phyloP scores from a whole-genome alignment of 2,888 invertebrate genomes.

The Anarsia innoxiella region DNA sequence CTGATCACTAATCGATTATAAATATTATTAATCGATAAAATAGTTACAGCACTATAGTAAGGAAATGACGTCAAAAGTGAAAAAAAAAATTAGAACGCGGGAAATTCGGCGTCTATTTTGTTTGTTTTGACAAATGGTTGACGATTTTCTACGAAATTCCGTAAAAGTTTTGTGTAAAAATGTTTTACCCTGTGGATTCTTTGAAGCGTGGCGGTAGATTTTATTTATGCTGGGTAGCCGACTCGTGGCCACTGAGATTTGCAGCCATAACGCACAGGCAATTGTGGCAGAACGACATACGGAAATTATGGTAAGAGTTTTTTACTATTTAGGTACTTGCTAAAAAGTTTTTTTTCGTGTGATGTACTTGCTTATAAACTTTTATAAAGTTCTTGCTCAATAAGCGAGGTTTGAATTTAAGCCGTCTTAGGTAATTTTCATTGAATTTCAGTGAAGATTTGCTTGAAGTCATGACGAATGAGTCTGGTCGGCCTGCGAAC shows the following conservation, averaged over 20 bases:
- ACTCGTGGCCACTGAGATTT: constrained; percentile 62
- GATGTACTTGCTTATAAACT: too few species aligned
- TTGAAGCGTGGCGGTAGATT: constrained; percentile 58
- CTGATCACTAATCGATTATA: not conserved
- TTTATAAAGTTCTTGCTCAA: too few species aligned
- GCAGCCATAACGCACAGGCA: constrained; percentile 50
- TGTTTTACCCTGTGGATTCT: constrained; percentile 61
- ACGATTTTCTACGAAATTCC: not conserved
- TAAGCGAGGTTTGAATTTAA: too few species aligned
- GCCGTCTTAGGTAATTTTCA: too few species aligned
- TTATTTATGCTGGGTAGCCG: constrained; percentile 64
- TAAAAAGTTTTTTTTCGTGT: too few species aligned
- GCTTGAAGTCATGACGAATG: constrained; percentile 47
- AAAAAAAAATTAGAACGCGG: constrained; percentile 17
- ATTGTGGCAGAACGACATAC: constrained; percentile 57
- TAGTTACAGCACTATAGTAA: not conserved
- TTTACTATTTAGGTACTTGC: too few species aligned
- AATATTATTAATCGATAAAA: not conserved
- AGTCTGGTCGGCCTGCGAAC: constrained; percentile 51
- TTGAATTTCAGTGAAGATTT: constrained; percentile 44
- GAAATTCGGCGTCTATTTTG: constrained; percentile 21
- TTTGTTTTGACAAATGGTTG: constrained; percentile 2
- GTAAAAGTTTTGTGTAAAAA: constrained; percentile 22
- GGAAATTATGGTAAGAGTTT: constrained; percentile 55
- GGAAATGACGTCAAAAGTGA: not conserved